These are phyloP conservation scores for Castor canadensis DNA, from an alignment of 2,113 vertebrate genomes.

Conservation along the genomic window DNA sequence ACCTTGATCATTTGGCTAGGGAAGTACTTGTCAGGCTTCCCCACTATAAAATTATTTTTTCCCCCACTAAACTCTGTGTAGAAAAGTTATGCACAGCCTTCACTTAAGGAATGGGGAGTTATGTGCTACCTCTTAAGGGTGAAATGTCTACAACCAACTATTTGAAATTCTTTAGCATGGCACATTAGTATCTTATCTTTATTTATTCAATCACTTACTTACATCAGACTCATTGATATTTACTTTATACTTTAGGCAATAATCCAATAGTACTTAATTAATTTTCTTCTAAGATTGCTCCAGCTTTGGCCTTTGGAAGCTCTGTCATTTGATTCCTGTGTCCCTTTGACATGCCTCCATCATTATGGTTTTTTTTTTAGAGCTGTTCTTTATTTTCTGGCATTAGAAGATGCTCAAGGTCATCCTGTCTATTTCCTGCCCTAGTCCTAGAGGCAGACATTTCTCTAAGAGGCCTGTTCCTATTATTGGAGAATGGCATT, in stretches of 20 bases:
- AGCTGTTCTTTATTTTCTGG: background rate
- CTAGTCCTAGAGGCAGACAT: background rate
- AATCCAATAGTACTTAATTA: background rate
- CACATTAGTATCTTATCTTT: background rate
- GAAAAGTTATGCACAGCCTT: background rate
- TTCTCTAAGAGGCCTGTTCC: background rate
- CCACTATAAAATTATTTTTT: background rate
- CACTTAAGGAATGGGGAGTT: background rate
- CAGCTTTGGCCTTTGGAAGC: background rate
- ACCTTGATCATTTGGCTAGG: background rate
- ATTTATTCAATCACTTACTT: constrained; percentile 20
- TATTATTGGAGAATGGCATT: background rate
- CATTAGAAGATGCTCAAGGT: background rate
- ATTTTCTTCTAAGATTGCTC: constrained; percentile 14
- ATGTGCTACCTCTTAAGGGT: background rate
- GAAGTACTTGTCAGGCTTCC: background rate
- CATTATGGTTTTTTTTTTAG: background rate
- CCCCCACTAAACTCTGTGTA: background rate
- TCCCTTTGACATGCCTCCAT: background rate
- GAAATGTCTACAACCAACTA: background rate
- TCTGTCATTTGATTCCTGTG: background rate
- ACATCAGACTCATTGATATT: background rate
- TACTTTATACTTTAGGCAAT: constrained; percentile 41
- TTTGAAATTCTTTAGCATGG: background rate
- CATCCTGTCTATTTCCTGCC: background rate